Conservation (phyloP, 2,113 vertebrate genomes). For the Hypocryptadius cinnamomeus region DNA sequence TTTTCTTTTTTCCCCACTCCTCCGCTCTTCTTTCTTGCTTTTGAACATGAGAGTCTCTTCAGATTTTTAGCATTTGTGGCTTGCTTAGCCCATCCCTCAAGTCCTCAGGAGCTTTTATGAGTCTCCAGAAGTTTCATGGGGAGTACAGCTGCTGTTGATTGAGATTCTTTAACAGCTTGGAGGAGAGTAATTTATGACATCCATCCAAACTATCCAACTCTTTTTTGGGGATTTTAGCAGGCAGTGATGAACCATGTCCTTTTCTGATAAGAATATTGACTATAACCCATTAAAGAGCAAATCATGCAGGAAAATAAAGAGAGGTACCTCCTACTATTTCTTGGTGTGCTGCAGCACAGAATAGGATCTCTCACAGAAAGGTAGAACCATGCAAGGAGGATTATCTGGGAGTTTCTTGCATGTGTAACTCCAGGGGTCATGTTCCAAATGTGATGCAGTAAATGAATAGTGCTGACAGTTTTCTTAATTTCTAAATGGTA, state of each 20-base stretch:
- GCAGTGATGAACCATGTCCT: neutral
- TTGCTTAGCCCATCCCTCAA: neutral
- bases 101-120: neutral
- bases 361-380: neutral
- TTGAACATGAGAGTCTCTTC: neutral
- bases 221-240: neutral
- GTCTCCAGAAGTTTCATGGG: neutral
- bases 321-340: neutral
- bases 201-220: neutral
- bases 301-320: neutral
- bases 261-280: neutral
- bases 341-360: neutral
- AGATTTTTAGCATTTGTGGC: neutral
- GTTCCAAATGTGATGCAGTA: neutral
- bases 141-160: neutral
- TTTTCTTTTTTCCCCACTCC: too few species aligned
- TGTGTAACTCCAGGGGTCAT: neutral
- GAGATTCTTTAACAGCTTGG: neutral
- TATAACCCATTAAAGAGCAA: neutral
- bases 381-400: neutral
- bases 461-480: neutral
- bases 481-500: neutral
- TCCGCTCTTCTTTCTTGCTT: neutral
- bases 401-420: neutral
- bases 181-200: neutral